Base-by-base conservation (phyloP, 2,113 vertebrate species). In the Nothocercus julius region DNA sequence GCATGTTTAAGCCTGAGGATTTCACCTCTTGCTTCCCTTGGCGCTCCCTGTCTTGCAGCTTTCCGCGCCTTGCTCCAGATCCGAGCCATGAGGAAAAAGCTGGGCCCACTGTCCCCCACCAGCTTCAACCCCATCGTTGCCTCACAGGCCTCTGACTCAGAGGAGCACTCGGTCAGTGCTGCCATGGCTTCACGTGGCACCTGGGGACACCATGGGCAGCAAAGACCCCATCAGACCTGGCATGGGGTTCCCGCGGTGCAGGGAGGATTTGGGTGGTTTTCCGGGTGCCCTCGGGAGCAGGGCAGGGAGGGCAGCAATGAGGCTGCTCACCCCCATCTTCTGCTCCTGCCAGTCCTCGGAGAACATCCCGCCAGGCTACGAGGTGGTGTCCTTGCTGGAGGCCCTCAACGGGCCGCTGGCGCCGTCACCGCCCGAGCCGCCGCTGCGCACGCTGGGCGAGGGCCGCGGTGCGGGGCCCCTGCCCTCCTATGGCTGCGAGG, bases 1-100 rank as follows among this genome's bases (percentile, higher is more conserved):
- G 49, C 10, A 9, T 8, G 21, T 9, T 49, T 49, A 11, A 49
- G 21, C 49, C 44, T 7, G 44, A 6, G 2, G 15, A 64, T 93
- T 78, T 85, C 61, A 78, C 8, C 7, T 38, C 13, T 9, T n/a
- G 32, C 30, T 67, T 64, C 4, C 2, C 49, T 9, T 21, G n/a
- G 24, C 12, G 40, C 21, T 49, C 72, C 69, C 1, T 2, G 47
- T 85, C 58, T 38, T 0, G 0, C 80, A 99, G 99, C 99, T 28
- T 99, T 99, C 97, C 98, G 99, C 95, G 99, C 99, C 62, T 98
- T 99, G 96, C 98, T 99, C 79, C 99, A 99, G 96, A 99, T 99
- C 96, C 98, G 99, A 96, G 99, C 99, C 63, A 99, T 99, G 99
- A 99, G 99, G 97, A 99, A 99, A 87, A 99, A 99, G 68, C 81